A percentile compares a stretch with the other conserved stretches of the same genome.
Evolutionary conservation across 2,888 invertebrate genomes (phyloP).

Genomic region (Bhutanitis thaidina): DNA sequence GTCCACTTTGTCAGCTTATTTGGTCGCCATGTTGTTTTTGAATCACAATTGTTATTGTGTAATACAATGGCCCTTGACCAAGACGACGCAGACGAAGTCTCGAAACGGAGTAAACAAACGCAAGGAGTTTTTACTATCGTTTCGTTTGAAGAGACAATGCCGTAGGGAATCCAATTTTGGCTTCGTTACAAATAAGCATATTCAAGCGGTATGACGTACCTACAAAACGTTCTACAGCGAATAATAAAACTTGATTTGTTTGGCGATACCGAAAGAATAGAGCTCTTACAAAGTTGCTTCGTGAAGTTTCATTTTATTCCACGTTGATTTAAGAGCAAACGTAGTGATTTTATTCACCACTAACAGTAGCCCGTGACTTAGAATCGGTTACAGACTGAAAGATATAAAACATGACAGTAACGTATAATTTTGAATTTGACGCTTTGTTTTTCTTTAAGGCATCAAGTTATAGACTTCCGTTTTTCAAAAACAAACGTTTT

Average conservation of each 20-base stretch:
- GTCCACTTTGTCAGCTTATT: conserved; percentile 56
- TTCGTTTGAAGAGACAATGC: conserved; percentile 31
- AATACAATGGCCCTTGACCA: conserved; percentile 47
- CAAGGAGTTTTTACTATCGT: conserved; percentile 16
- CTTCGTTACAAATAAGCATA: conserved; percentile 28
- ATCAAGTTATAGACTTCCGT: too few species aligned
- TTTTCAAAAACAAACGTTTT: too few species aligned
- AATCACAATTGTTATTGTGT: conserved; percentile 62
- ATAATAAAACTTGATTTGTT: conserved; percentile 16
- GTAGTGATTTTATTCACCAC: conserved; percentile 17
- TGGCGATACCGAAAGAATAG: conserved; percentile 2
- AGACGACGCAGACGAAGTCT: conserved; percentile 17
- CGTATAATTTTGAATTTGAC: too few species aligned
- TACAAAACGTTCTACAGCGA: conserved; percentile 11
- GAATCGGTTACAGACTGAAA: conserved; percentile 2
- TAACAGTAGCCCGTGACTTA: conserved; percentile 2
- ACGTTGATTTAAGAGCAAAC: conserved; percentile 11
- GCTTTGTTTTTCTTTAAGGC: neutral
- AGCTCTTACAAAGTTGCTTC: conserved; percentile 12
- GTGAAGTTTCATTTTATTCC: conserved; percentile 11
- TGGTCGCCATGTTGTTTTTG: conserved; percentile 57
- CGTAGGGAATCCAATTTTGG: conserved; percentile 31
- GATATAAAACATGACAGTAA: conserved; percentile 6
- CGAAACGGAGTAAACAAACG: conserved; percentile 7
- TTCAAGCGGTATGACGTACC: conserved; percentile 21